Evolutionary conservation across 2,888 invertebrate species (phyloP).

Genomic region (Amphipyra tragopoginis): DNA sequence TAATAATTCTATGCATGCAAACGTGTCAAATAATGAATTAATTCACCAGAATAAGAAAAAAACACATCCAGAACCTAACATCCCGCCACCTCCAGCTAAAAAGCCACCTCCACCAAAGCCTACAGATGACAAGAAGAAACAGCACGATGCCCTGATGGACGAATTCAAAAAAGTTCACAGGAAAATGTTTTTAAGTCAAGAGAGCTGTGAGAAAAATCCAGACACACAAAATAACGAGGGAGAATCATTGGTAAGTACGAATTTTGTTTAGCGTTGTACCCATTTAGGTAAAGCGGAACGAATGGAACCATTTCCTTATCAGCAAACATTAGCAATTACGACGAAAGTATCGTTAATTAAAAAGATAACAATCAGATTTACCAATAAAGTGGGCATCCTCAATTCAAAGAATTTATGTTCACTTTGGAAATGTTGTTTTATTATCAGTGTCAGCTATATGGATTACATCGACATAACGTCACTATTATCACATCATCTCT

Average conservation of each 20-base stretch:
- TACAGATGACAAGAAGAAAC: constrained; percentile 91
- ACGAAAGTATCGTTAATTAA: constrained; percentile 37
- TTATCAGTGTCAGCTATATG: constrained; percentile 4
- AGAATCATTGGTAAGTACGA: constrained; percentile 71
- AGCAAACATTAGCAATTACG: constrained; percentile 22
- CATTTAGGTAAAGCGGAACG: constrained; percentile 9
- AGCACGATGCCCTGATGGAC: constrained; percentile 95
- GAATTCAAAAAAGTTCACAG: constrained; percentile 96
- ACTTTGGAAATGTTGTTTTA: neutral
- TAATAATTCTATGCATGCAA: neutral
- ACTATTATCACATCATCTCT: no score
- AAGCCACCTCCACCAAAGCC: constrained; percentile 78
- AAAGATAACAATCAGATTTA: constrained; percentile 21
- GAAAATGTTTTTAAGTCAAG: constrained; percentile 93
- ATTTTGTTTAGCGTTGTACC: constrained; percentile 3
- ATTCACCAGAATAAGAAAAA: constrained; percentile 78
- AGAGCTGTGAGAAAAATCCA: constrained; percentile 58
- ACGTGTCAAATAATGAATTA: constrained; percentile 5
- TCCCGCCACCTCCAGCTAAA: constrained; percentile 69
- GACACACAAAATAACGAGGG: constrained; percentile 41
- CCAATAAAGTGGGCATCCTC: neutral
- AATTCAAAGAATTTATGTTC: constrained; percentile 26
- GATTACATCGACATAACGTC: no score
- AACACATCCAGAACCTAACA: constrained; percentile 65
- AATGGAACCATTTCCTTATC: constrained; percentile 19